Conservation (phyloP, 2,888 invertebrate species). For the Drosophila parthenogenetica region DNA sequence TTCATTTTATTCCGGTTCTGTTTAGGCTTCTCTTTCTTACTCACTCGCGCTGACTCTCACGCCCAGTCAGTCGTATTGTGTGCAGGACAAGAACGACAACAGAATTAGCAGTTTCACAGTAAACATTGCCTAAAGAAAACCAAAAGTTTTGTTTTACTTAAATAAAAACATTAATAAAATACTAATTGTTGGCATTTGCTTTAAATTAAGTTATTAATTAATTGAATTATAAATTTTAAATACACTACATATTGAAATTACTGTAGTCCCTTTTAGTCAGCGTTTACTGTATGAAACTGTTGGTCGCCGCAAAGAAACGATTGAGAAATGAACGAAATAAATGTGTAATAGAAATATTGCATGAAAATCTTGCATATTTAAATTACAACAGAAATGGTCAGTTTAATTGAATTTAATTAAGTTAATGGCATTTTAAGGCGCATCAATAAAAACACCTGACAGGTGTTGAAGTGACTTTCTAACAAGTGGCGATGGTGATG, state of each 20-base stretch:
- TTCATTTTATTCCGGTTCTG: constrained; percentile 55
- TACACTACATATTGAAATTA: background rate
- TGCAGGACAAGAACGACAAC: constrained; percentile 31
- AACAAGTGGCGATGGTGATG: background rate
- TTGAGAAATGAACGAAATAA: background rate
- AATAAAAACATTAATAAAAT: background rate
- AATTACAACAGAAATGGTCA: background rate
- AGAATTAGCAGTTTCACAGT: constrained; percentile 42
- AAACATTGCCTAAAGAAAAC: background rate
- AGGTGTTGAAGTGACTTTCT: constrained; percentile 16
- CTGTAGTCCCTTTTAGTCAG: background rate
- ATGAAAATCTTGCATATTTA: constrained; percentile 1
- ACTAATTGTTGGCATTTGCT: background rate
- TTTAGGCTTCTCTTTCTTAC: constrained; percentile 16
- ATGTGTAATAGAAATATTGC: constrained; percentile 1
- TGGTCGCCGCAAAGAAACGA: background rate
- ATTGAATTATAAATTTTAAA: background rate
- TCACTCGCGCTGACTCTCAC: constrained; percentile 2
- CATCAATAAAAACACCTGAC: background rate
- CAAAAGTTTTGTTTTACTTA: background rate
- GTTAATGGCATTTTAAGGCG: background rate
- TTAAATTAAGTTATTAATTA: background rate
- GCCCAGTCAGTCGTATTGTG: constrained; percentile 6
- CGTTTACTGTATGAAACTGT: background rate
- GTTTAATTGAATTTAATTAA: background rate